Evolutionary conservation across 2,797 vertebrate species (phyloP).

Genomic region (Hoplostethus mediterraneus): DNA sequence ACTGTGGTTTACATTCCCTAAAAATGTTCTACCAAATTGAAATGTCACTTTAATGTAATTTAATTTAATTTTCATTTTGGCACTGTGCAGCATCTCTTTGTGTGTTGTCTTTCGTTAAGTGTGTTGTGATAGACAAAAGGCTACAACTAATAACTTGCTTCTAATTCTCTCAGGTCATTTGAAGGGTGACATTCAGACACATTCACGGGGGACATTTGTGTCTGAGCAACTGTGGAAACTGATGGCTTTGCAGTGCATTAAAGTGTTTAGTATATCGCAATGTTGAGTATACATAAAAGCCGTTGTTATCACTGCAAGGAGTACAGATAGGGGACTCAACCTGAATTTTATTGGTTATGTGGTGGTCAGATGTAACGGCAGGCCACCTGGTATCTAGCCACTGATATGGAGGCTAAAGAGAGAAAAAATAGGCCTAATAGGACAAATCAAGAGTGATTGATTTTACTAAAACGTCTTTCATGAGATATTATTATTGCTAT

Average conservation of each 20-base stretch:
- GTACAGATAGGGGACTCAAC: conserved; percentile 36
- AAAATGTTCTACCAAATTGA: no score
- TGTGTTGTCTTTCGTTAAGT: no score
- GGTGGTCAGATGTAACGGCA: conserved; percentile 18
- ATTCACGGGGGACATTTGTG: conserved; percentile 20
- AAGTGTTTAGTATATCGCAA: conserved; percentile 46
- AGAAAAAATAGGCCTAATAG: conserved; percentile 4
- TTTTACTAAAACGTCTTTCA: conserved; percentile 39
- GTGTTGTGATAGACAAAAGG: not conserved
- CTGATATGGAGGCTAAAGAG: conserved; percentile 40
- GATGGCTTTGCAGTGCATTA: conserved; percentile 30
- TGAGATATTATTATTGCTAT: conserved; percentile 27
- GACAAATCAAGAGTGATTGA: conserved; percentile 47
- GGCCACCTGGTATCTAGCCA: conserved; percentile 26
- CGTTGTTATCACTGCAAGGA: conserved; percentile 36
- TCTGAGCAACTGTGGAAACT: conserved; percentile 31
- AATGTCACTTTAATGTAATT: not conserved
- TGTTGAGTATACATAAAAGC: conserved; percentile 48
- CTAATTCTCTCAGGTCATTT: conserved; percentile 66
- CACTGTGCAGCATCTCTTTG: no score
- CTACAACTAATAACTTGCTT: conserved; percentile 20
- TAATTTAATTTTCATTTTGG: not conserved
- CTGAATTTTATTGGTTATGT: conserved; percentile 28
- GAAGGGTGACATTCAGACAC: conserved; percentile 39
- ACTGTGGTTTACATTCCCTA: no score